These are phyloP conservation scores for Fundulus diaphanus DNA, from an alignment of 2,797 vertebrate species.

Conservation along the genomic window DNA sequence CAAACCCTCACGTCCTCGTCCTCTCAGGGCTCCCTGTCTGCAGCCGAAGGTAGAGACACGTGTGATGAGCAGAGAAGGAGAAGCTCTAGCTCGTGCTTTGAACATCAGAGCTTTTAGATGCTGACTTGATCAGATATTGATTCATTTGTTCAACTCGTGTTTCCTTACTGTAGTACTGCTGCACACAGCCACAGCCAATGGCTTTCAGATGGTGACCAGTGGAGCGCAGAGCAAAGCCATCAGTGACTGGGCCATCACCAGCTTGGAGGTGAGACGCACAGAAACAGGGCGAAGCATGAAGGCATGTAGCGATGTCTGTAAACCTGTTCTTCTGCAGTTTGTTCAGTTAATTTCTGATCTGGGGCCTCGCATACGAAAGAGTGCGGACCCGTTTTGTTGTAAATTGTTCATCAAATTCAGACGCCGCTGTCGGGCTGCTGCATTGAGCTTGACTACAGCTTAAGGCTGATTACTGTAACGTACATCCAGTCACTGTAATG, in stretches of 20 bases:
- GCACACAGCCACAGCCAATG: conserved; percentile 96
- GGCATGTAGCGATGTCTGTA: background rate
- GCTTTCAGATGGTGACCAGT: conserved; percentile 99
- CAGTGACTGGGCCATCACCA: conserved; percentile 97
- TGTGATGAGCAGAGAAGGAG: background rate
- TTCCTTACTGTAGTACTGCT: conserved; percentile 84
- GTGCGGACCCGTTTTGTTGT: too few relatives aligned
- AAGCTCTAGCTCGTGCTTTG: background rate
- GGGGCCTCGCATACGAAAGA: too few relatives aligned
- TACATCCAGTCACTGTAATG: too few relatives aligned
- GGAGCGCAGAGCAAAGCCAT: conserved; percentile 97
- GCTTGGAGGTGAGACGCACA: conserved; percentile 90
- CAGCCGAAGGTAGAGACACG: conserved; percentile 89
- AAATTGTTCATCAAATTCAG: too few relatives aligned
- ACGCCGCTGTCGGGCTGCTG: too few relatives aligned
- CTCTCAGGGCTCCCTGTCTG: conserved; percentile 90
- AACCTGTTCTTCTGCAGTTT: background rate
- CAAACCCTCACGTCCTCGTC: conserved; percentile 93
- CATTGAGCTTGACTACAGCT: too few relatives aligned
- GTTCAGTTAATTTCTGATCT: too few relatives aligned
- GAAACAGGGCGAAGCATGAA: too few relatives aligned
- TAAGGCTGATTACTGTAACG: too few relatives aligned
- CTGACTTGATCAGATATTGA: background rate
- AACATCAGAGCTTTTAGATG: background rate
- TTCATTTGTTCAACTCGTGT: too few relatives aligned